These are phyloP conservation scores for Etheostoma cragini DNA, from an alignment of 2,113 vertebrate species.

Conservation along the genomic window DNA sequence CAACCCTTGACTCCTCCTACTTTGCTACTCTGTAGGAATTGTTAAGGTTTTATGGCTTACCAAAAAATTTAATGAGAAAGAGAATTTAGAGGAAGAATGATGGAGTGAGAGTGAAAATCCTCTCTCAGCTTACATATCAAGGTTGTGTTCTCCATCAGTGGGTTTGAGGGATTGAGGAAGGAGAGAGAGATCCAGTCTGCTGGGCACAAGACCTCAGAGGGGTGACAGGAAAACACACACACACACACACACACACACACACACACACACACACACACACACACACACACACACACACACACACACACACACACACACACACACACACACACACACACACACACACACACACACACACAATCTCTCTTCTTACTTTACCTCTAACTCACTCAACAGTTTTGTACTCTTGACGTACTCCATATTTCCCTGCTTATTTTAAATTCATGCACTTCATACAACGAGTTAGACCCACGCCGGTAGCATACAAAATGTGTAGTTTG, in stretches of 20 bases:
- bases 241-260: conserved; percentile 5
- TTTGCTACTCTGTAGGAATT: conserved; percentile 39
- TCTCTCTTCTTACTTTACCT: conserved; percentile 19
- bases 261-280: conserved; percentile 1
- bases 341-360: neutral
- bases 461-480: neutral
- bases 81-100: conserved; percentile 34
- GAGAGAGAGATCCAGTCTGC: conserved; percentile 52
- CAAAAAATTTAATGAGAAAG: conserved; percentile 38
- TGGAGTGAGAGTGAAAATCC: conserved; percentile 55
- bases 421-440: conserved; percentile 27
- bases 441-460: conserved; percentile 30
- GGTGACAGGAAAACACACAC: conserved; percentile 19
- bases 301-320: conserved; percentile 3
- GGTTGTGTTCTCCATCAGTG: conserved; percentile 70
- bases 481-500: conserved; percentile 29
- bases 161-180: conserved; percentile 62
- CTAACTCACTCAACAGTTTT: conserved; percentile 13
- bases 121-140: conserved; percentile 58
- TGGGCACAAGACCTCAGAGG: conserved; percentile 48
- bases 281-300: too few species aligned
- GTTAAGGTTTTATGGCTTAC: conserved; percentile 42
- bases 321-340: conserved; percentile 14
- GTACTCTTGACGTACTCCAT: conserved; percentile 8
- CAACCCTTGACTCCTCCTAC: neutral